Base-by-base conservation (phyloP, 1,140 invertebrate species). In the Neodiprion virginianus region DNA sequence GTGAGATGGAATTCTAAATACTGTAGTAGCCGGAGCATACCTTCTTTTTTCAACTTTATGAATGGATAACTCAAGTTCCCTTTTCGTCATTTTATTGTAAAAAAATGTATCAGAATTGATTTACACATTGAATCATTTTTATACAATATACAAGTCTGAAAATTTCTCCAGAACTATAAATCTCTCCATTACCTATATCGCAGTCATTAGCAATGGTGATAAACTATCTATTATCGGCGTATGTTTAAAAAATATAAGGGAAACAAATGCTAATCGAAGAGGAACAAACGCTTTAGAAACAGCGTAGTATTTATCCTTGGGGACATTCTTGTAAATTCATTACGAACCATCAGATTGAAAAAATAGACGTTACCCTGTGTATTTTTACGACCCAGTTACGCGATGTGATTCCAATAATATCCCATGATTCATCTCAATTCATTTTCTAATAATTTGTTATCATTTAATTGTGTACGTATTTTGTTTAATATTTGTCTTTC, bases 361-460 rank as follows among this genome's bases (percentile, higher is more conserved):
- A 49, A 71, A 71, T 47, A 17, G 9, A 47, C 48, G 23, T 48
- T 8, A 10, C 12, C 47, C n/a, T 14, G 14, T 11, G 61, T 72
- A 48, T 50, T 61, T 65, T 23, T 48, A 69, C 76, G 70, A 68
- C 69, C 47, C 50, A 53, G 21, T 69, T 72, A 77, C 75, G 61
- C 75, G 71, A n/a, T 67, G 48, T 71, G 49, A 68, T 70, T 49
- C 78, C 76, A 72, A 70, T 72, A 76, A 65, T 71, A 77, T 73
- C 48, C 23, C 67, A 48, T 61, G 73, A 76, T 71, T 73, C 14
- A 72, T 67, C 69, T 77, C 71, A 12, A 23, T 69, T 17, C 61
- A 70, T 81, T 83, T 83, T 83, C 48, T 81, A 82, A 81, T 78
- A 79, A 74, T 83, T 81, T 81, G 75, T 82, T 83, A 77, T 79